Evolutionary conservation across 2,797 vertebrate genomes (phyloP).

Genomic region (Coluber constrictor): DNA sequence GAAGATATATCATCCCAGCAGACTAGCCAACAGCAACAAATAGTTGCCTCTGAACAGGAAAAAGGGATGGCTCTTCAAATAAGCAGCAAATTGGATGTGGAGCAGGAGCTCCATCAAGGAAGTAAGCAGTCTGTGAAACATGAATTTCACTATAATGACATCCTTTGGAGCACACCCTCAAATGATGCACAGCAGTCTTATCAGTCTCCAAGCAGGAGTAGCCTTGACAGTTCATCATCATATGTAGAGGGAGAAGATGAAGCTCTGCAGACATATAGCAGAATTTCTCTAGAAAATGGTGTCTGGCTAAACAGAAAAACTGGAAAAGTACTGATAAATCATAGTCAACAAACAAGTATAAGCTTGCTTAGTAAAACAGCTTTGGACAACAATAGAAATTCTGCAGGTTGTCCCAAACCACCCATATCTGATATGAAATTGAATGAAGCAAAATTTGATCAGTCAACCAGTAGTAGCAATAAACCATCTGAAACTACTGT

Average conservation of each 20-base stretch:
- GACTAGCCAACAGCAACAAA: not conserved
- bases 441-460: not conserved
- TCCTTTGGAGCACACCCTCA: not conserved
- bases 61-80: not conserved
- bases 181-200: fast-evolving
- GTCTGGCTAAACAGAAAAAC: slow-evolving; percentile 30
- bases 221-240: fast-evolving
- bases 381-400: not conserved
- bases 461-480: not conserved
- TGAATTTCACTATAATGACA: not conserved
- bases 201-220: not conserved
- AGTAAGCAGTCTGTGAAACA: not conserved
- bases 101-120: not conserved
- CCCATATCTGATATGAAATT: not conserved
- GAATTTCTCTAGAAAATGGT: slow-evolving; percentile 24
- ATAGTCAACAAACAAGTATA: slow-evolving; percentile 1
- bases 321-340: slow-evolving; percentile 8
- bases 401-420: too few relatives aligned
- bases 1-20: not conserved
- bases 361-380: not conserved
- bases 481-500: not conserved
- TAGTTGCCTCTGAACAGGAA: not conserved
- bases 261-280: slow-evolving; percentile 22
- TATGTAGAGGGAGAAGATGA: not conserved
- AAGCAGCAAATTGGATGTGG: not conserved